phyloP scores from a whole-genome alignment of 2,888 invertebrate species.

The Hypena proboscidalis region DNA sequence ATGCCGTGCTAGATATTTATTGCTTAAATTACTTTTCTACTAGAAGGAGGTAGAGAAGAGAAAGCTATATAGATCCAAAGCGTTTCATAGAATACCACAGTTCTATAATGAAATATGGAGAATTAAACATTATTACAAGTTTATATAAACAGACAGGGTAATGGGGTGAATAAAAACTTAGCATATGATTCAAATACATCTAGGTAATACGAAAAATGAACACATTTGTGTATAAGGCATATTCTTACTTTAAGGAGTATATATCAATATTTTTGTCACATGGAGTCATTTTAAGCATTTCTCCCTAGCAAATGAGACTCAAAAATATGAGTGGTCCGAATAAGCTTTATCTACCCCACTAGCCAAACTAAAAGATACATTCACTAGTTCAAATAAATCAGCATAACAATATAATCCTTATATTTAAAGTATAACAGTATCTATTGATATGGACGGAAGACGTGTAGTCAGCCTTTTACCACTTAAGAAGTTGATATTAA shows the following conservation, averaged over 20 bases:
- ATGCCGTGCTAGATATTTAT: neutral
- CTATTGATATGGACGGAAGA: slow-evolving; percentile 48
- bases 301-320: too few species aligned
- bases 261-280: too few species aligned
- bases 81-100: slow-evolving; percentile 41
- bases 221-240: too few species aligned
- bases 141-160: neutral
- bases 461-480: slow-evolving; percentile 50
- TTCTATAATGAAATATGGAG: slow-evolving; percentile 39
- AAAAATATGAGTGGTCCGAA: too few species aligned
- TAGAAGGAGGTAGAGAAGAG: slow-evolving; percentile 46
- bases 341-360: slow-evolving; percentile 24
- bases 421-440: slow-evolving; percentile 8
- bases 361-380: slow-evolving; percentile 4
- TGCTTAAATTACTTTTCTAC: slow-evolving; percentile 49
- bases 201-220: too few species aligned
- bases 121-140: slow-evolving; percentile 17
- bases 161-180: slow-evolving; percentile 29
- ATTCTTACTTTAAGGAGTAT: too few species aligned
- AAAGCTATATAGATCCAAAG: slow-evolving; percentile 40
- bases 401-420: slow-evolving; percentile 6
- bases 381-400: slow-evolving; percentile 8
- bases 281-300: too few species aligned
- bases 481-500: slow-evolving; percentile 28
- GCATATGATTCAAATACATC: neutral